A percentile compares a stretch with the other conserved stretches of the same genome.
phyloP scores from a whole-genome alignment of 2,113 vertebrate genomes.

The Entomyzon cyanotis region DNA sequence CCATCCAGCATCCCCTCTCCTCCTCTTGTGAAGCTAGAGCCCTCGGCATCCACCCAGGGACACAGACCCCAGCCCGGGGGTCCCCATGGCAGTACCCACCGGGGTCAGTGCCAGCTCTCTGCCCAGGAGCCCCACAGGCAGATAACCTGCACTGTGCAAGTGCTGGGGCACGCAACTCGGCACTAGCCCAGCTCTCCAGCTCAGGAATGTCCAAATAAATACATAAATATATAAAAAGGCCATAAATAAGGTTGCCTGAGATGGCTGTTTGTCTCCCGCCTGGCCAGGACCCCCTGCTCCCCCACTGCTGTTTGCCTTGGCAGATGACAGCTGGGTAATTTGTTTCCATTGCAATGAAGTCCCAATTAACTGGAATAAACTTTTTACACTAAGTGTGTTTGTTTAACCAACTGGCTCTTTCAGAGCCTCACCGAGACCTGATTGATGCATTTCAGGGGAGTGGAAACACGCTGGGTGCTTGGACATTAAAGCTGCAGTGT shows the following conservation, averaged over 20 bases:
- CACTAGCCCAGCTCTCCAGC: constrained; percentile 29
- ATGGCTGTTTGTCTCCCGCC: constrained; percentile 54
- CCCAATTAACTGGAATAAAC: constrained; percentile 79
- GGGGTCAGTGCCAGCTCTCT: rapidly evolving
- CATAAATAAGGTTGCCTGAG: constrained; percentile 68
- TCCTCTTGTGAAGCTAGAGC: background rate
- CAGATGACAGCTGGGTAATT: constrained; percentile 69
- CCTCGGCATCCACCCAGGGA: rapidly evolving
- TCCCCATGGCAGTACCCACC: rapidly evolving
- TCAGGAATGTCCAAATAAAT: constrained; percentile 68
- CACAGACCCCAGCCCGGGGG: background rate
- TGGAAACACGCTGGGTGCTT: constrained; percentile 58
- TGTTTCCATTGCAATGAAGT: constrained; percentile 78
- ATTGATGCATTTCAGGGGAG: constrained; percentile 70
- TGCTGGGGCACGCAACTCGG: background rate
- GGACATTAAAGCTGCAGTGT: constrained; percentile 71
- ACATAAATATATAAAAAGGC: constrained; percentile 61
- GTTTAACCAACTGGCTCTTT: constrained; percentile 78
- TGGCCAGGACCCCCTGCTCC: constrained; percentile 52
- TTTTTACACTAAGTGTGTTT: constrained; percentile 80
- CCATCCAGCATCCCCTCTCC: background rate
- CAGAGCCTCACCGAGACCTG: constrained; percentile 71
- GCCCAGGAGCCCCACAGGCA: background rate
- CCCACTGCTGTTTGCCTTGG: constrained; percentile 69
- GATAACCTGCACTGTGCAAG: background rate